phyloP scores from a whole-genome alignment of 2,113 vertebrate species.

The Albula goreensis region DNA sequence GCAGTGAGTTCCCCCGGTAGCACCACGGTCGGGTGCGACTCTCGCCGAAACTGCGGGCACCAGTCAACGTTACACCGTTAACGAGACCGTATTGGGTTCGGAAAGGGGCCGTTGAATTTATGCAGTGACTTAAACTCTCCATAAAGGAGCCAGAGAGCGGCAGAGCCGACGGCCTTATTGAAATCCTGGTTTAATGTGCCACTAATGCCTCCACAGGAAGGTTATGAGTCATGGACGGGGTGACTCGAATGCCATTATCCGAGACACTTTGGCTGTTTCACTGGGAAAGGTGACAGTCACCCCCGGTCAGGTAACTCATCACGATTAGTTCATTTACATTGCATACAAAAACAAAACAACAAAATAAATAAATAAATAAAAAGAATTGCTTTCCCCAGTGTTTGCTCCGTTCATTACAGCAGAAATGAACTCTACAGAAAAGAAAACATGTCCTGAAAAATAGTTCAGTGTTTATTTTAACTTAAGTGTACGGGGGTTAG shows the following conservation, averaged over 20 bases:
- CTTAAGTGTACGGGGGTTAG: neutral
- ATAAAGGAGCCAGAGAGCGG: constrained; percentile 37
- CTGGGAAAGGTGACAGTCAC: constrained; percentile 45
- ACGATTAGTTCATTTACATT: constrained; percentile 47
- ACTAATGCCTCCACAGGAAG: constrained; percentile 51
- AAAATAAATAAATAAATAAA: neutral
- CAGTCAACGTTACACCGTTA: neutral
- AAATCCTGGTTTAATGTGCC: constrained; percentile 56
- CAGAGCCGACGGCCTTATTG: constrained; percentile 40
- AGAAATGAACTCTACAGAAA: neutral
- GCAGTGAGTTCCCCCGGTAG: neutral
- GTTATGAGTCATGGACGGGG: constrained; percentile 56
- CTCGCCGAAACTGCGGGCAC: neutral
- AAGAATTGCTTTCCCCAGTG: neutral
- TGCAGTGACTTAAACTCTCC: constrained; percentile 44
- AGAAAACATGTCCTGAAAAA: neutral
- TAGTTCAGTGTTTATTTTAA: neutral
- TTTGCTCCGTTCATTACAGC: neutral
- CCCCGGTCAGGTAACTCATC: constrained; percentile 34
- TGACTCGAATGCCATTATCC: constrained; percentile 51
- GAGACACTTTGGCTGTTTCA: constrained; percentile 46
- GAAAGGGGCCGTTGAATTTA: constrained; percentile 26
- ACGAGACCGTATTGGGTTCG: constrained; percentile 29
- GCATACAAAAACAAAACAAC: neutral
- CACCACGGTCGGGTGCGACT: neutral